phyloP scores from a whole-genome alignment of 2,797 vertebrate genomes.

The Phrynocephalus vlangalii region DNA sequence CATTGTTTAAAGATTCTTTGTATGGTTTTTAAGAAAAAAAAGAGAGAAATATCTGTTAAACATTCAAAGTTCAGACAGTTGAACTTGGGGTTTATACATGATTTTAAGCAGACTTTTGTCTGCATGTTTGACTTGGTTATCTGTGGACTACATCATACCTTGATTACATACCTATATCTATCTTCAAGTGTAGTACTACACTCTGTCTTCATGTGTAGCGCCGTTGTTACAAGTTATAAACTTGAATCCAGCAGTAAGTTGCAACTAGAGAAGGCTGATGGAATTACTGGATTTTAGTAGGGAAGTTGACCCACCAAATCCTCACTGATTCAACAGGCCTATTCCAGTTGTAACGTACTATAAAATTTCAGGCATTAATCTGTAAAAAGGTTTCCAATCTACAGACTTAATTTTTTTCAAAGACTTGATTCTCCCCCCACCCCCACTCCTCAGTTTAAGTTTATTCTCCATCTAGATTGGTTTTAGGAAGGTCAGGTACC shows the following conservation, averaged over 20 bases:
- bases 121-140: slow-evolving; percentile 58
- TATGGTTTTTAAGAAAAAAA: slow-evolving; percentile 59
- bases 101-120: slow-evolving; percentile 67
- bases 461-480: background rate
- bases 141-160: slow-evolving; percentile 45
- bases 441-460: background rate
- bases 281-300: too few species aligned
- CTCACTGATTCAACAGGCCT: too few species aligned
- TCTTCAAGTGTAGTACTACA: slow-evolving; percentile 8
- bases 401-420: too few species aligned
- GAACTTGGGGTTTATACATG: slow-evolving; percentile 54
- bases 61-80: slow-evolving; percentile 53
- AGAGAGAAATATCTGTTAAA: background rate
- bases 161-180: background rate
- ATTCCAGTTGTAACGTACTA: too few species aligned
- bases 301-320: too few species aligned
- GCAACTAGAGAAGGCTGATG: too few species aligned
- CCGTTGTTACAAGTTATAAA: too few species aligned
- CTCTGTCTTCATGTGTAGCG: background rate
- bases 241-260: too few species aligned
- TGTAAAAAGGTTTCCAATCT: too few species aligned
- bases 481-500: background rate
- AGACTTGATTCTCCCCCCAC: too few species aligned
- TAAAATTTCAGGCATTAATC: too few species aligned
- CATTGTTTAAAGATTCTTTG: slow-evolving; percentile 31